Conservation (phyloP, 2,797 vertebrate genomes). For the Thunnus albacares region DNA sequence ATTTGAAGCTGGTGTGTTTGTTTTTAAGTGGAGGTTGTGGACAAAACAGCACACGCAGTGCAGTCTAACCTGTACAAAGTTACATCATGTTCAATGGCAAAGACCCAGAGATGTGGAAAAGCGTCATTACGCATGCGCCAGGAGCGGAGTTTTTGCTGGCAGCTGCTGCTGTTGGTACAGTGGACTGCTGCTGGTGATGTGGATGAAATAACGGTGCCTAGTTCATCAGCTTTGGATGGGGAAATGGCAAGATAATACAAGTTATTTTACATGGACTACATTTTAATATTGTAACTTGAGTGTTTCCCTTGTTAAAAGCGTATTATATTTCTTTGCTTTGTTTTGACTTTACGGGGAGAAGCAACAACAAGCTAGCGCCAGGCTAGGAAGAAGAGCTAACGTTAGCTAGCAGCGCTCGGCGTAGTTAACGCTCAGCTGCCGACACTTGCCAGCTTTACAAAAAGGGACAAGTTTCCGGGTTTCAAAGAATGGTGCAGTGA, state of each 20-base stretch:
- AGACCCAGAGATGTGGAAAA: not conserved
- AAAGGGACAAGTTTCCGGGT: slow-evolving; percentile 11
- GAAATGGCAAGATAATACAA: not conserved
- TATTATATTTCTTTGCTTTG: not conserved
- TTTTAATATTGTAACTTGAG: not conserved
- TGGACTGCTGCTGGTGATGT: slow-evolving; percentile 53
- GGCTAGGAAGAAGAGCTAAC: slow-evolving; percentile 51
- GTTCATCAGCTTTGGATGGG: not conserved
- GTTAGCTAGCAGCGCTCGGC: slow-evolving; percentile 52
- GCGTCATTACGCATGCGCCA: slow-evolving; percentile 63
- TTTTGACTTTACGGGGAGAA: slow-evolving; percentile 24
- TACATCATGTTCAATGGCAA: slow-evolving; percentile 20
- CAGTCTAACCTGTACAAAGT: not conserved
- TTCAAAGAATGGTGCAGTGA: slow-evolving; percentile 25
- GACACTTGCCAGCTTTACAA: slow-evolving; percentile 32
- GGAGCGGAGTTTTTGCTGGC: slow-evolving; percentile 14
- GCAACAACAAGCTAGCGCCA: slow-evolving; percentile 34
- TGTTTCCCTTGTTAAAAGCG: fast-evolving
- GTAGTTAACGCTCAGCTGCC: slow-evolving; percentile 45
- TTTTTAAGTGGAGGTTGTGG: not conserved
- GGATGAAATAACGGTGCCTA: slow-evolving; percentile 62
- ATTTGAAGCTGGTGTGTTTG: not conserved
- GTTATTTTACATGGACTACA: not conserved
- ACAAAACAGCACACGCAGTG: not conserved
- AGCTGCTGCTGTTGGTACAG: slow-evolving; percentile 35